Evolutionary conservation across 2,113 vertebrate genomes (phyloP).

Genomic region (Phalacrocorax brasilianus): DNA sequence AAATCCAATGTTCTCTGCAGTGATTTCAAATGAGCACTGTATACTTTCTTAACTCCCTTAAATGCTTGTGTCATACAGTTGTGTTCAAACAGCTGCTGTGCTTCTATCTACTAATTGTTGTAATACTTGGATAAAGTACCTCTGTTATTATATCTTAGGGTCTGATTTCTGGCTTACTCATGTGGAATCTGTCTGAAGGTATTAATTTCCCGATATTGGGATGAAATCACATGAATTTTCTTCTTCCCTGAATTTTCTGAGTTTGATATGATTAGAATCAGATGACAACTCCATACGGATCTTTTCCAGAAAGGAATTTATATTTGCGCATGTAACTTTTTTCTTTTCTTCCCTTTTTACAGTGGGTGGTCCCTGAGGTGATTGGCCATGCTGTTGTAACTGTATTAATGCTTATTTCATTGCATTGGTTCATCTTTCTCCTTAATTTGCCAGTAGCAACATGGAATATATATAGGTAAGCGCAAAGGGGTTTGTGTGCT

Average conservation of each 20-base stretch:
- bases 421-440: slow-evolving; percentile 98
- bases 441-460: slow-evolving; percentile 93
- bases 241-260: background rate
- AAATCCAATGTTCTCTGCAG: background rate
- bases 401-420: slow-evolving; percentile 89
- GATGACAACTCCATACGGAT: background rate
- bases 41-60: background rate
- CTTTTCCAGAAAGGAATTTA: background rate
- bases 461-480: slow-evolving; percentile 96
- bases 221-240: background rate
- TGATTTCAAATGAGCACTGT: background rate
- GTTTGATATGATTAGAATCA: background rate
- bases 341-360: slow-evolving; percentile 2
- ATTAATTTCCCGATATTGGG: background rate
- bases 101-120: background rate
- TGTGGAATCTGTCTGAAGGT: background rate
- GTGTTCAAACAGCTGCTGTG: background rate
- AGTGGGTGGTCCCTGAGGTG: slow-evolving; percentile 96
- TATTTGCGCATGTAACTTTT: background rate
- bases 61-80: background rate
- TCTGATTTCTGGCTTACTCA: background rate
- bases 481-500: background rate
- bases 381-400: slow-evolving; percentile 88
- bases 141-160: background rate
- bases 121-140: background rate